These are phyloP conservation scores for Lates japonicus DNA, from an alignment of 2,797 vertebrate genomes.

Conservation along the genomic window DNA sequence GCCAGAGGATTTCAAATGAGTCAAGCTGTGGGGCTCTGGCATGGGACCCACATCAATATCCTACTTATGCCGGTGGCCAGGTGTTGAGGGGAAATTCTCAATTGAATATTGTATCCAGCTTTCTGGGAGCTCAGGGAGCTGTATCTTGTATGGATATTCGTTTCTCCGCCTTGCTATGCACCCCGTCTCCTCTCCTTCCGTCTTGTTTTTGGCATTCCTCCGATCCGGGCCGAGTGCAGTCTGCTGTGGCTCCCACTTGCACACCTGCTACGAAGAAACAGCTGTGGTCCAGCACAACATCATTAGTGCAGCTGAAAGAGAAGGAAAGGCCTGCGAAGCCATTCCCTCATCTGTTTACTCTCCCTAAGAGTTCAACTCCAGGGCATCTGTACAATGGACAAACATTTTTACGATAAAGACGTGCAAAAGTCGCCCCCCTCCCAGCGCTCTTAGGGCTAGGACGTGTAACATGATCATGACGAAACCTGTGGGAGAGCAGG, in stretches of 20 bases:
- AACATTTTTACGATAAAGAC: slow-evolving; percentile 80
- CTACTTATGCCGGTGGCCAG: slow-evolving; percentile 80
- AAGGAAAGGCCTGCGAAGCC: slow-evolving; percentile 75
- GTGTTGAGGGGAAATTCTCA: slow-evolving; percentile 83
- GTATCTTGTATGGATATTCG: slow-evolving; percentile 78
- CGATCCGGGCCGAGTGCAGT: slow-evolving; percentile 67
- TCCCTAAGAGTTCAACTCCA: slow-evolving; percentile 75
- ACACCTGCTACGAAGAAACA: slow-evolving; percentile 86
- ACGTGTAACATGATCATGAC: slow-evolving; percentile 69
- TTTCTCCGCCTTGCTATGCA: slow-evolving; percentile 64
- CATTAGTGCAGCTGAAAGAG: slow-evolving; percentile 86
- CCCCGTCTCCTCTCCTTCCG: slow-evolving; percentile 84
- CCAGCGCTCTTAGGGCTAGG: slow-evolving; percentile 8
- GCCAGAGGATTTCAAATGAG: slow-evolving; percentile 69
- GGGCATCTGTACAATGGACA: slow-evolving; percentile 78
- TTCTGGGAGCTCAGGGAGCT: slow-evolving; percentile 75
- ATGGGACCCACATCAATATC: slow-evolving; percentile 73
- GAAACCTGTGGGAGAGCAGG: slow-evolving; percentile 70
- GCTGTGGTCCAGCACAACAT: slow-evolving; percentile 86
- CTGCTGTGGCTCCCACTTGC: slow-evolving; percentile 76
- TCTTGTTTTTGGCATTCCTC: slow-evolving; percentile 85
- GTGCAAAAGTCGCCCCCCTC: slow-evolving; percentile 58
- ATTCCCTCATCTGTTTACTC: slow-evolving; percentile 72
- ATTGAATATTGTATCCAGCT: slow-evolving; percentile 79
- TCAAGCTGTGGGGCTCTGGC: slow-evolving; percentile 76